Evolutionary conservation across 2,113 vertebrate genomes (phyloP).

Genomic region (Pyxicephalus adspersus): DNA sequence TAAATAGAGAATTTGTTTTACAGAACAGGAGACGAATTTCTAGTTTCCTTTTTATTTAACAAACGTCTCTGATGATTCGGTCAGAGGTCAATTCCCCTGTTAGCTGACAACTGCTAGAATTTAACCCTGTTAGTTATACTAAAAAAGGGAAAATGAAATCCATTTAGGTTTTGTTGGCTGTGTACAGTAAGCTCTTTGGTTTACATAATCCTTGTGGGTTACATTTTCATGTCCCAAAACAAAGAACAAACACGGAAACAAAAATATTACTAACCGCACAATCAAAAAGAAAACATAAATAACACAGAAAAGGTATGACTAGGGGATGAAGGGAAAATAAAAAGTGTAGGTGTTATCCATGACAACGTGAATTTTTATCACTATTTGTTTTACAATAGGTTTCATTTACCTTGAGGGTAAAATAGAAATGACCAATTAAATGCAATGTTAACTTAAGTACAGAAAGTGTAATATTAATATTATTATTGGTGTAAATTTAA

Average conservation of each 20-base stretch:
- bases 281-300: neutral
- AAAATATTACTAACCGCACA: neutral
- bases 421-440: no score
- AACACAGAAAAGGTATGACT: neutral
- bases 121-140: slow-evolving; percentile 15
- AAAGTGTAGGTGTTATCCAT: no score
- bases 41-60: slow-evolving; percentile 53
- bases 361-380: no score
- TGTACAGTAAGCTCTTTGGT: neutral
- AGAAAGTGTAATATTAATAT: no score
- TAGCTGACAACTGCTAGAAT: neutral
- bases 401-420: no score
- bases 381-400: no score
- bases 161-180: no score
- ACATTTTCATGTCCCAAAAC: slow-evolving; percentile 18
- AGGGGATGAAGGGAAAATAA: no score
- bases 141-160: neutral
- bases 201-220: neutral
- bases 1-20: slow-evolving; percentile 56
- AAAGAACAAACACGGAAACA: neutral
- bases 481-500: no score
- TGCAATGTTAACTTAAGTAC: no score
- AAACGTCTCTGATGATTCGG: slow-evolving; percentile 36
- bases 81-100: slow-evolving; percentile 32
- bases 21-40: slow-evolving; percentile 54